phyloP scores from a whole-genome alignment of 1,140 invertebrate species.

The Drosophila asahinai region DNA sequence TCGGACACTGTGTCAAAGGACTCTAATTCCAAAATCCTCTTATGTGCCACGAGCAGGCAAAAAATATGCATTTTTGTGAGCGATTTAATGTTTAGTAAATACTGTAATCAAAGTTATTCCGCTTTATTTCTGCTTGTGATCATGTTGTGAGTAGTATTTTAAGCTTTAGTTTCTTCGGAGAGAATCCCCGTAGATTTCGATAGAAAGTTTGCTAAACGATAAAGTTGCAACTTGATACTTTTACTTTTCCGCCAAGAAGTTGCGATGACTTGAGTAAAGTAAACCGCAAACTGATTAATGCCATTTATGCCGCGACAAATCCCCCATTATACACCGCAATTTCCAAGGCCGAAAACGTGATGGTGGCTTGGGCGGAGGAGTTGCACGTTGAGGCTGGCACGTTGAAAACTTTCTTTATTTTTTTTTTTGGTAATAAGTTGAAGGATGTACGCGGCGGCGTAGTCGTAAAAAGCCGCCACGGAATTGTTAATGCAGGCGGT shows the following conservation, averaged over 20 bases:
- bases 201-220: conserved; percentile 25
- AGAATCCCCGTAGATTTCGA: conserved; percentile 1
- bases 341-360: conserved; percentile 28
- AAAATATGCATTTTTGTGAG: neutral
- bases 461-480: conserved; percentile 55
- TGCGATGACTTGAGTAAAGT: conserved; percentile 36
- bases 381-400: conserved; percentile 54
- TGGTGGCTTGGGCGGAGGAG: conserved; percentile 15
- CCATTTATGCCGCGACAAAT: conserved; percentile 68
- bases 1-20: neutral
- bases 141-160: too few relatives aligned
- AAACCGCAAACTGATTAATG: conserved; percentile 67
- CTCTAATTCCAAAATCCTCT: conserved; percentile 5
- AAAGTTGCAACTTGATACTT: conserved; percentile 35
- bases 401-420: conserved; percentile 62
- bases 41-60: neutral
- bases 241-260: conserved; percentile 21
- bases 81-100: neutral
- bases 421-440: conserved; percentile 63
- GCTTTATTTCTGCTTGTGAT: neutral
- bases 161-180: neutral
- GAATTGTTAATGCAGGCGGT: conserved; percentile 47
- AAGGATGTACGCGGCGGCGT: conserved; percentile 22
- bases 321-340: conserved; percentile 37
- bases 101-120: neutral